Evolutionary conservation across 2,797 vertebrate genomes (phyloP).

Genomic region (Poecilia gillii): DNA sequence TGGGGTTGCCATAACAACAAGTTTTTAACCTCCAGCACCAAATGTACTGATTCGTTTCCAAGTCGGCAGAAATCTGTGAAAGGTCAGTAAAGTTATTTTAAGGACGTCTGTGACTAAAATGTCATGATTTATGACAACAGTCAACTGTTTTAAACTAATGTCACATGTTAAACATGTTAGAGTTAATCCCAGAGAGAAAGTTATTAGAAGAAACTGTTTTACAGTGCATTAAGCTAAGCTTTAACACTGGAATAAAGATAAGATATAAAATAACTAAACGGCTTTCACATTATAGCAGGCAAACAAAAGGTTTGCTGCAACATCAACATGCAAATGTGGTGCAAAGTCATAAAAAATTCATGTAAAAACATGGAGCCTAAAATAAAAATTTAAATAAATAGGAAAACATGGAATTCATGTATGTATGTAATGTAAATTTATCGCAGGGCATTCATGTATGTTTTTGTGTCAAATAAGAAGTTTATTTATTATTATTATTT

Average conservation of each 20-base stretch:
- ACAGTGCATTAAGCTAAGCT: too few species aligned
- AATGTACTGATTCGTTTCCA: too few species aligned
- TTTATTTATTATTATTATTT: neutral
- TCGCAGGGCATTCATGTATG: neutral
- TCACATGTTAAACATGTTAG: neutral
- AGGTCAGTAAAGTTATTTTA: neutral
- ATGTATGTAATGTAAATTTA: neutral
- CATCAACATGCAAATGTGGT: neutral
- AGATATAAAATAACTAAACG: neutral
- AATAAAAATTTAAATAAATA: neutral
- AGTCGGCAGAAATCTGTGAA: too few species aligned
- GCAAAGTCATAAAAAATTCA: too few species aligned
- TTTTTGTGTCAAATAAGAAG: neutral
- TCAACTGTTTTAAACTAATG: neutral
- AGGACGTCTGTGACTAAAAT: neutral
- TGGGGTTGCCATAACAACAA: neutral
- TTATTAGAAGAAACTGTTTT: neutral
- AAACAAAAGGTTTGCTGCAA: neutral
- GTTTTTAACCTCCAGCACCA: neutral
- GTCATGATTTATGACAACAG: neutral
- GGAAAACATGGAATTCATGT: neutral
- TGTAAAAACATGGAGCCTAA: too few species aligned
- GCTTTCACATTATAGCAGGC: neutral
- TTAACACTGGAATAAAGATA: neutral
- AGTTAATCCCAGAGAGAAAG: neutral